Conservation (phyloP, 2,113 vertebrate genomes). For the Grallaria varia region DNA sequence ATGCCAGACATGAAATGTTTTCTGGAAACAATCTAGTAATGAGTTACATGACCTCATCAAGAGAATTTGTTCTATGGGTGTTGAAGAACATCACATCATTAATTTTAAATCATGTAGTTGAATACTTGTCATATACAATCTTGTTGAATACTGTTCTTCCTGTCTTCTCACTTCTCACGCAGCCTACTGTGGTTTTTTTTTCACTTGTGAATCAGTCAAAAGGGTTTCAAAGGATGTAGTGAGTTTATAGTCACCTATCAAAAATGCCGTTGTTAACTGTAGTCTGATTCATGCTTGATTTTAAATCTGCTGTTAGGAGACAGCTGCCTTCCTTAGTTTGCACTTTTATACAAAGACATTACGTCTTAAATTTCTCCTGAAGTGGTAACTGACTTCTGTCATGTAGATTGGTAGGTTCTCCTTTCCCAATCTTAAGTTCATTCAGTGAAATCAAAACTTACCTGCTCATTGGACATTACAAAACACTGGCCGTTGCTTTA, state of each 20-base stretch:
- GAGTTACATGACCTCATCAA: constrained; percentile 18
- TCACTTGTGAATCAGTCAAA: background rate
- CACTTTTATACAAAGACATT: background rate
- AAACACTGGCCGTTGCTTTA: background rate
- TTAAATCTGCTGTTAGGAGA: background rate
- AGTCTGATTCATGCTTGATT: background rate
- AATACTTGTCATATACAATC: background rate
- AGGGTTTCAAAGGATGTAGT: background rate
- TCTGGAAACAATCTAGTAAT: background rate
- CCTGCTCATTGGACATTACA: background rate
- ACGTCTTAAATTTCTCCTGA: background rate
- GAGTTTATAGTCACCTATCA: background rate
- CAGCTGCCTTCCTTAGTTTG: background rate
- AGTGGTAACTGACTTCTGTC: background rate
- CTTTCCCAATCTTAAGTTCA: background rate
- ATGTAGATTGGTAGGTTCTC: background rate
- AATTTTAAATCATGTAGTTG: constrained; percentile 2
- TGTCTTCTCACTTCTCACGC: background rate
- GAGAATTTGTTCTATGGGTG: background rate
- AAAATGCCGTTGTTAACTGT: background rate
- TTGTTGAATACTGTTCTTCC: background rate
- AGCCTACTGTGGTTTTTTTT: background rate
- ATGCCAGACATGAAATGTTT: background rate
- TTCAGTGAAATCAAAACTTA: background rate
- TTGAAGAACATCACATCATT: background rate